phyloP scores from a whole-genome alignment of 1,140 invertebrate species.

The Drosophila repletoides region DNA sequence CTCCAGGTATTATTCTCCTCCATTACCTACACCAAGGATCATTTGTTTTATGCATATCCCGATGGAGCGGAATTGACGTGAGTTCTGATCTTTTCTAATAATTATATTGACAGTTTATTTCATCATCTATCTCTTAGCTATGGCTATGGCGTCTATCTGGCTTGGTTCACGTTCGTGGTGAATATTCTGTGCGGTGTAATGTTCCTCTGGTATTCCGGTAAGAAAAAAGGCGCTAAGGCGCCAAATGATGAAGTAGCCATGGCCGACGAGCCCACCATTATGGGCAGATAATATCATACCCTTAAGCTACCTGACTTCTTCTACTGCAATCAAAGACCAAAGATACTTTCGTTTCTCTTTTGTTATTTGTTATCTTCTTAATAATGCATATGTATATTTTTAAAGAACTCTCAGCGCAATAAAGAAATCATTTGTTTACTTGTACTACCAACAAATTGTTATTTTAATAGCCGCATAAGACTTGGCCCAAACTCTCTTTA shows the following conservation, averaged over 20 bases:
- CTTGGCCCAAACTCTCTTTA: no score
- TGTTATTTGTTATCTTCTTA: conserved; percentile 73
- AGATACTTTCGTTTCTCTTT: conserved; percentile 55
- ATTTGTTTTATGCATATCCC: conserved; percentile 88
- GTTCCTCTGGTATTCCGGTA: conserved; percentile 91
- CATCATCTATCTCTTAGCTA: conserved; percentile 83
- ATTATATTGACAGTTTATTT: background rate
- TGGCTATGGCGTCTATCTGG: conserved; percentile 90
- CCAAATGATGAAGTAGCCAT: conserved; percentile 90
- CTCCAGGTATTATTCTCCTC: conserved; percentile 90
- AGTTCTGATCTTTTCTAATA: conserved; percentile 59
- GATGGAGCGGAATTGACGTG: conserved; percentile 85
- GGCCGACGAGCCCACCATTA: conserved; percentile 92
- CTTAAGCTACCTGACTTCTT: no score
- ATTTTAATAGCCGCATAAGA: no score
- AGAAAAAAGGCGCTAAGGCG: conserved; percentile 91
- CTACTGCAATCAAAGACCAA: conserved; percentile 65
- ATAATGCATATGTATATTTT: conserved; percentile 45
- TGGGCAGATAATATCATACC: conserved; percentile 88
- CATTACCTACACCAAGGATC: conserved; percentile 87
- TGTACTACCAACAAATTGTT: background rate
- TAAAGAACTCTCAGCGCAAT: conserved; percentile 47
- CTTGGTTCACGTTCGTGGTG: conserved; percentile 90
- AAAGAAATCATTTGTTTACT: conserved; percentile 48
- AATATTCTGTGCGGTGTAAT: conserved; percentile 87